Evolutionary conservation across 2,888 invertebrate species (phyloP).

Genomic region (Patella pellucida): DNA sequence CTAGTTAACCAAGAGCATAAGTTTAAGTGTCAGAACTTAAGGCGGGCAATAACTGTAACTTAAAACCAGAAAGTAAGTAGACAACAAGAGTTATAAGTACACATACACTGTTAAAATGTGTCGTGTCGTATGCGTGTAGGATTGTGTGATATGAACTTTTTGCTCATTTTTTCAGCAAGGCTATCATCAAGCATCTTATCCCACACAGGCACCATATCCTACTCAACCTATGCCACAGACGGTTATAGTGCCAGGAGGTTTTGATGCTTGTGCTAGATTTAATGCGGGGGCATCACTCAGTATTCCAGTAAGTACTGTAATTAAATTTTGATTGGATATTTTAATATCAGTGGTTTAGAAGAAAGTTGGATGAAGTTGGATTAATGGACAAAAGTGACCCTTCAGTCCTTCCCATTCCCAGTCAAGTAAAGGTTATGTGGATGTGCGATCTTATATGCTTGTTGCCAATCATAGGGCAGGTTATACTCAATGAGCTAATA

Average conservation of each 20-base stretch:
- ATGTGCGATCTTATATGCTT: no score
- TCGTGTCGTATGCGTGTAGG: slow-evolving; percentile 1
- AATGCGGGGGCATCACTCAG: slow-evolving; percentile 84
- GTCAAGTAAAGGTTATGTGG: no score
- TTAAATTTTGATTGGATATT: no score
- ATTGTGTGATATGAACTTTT: slow-evolving; percentile 14
- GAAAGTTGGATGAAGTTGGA: no score
- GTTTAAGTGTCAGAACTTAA: no score
- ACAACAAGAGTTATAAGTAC: background rate
- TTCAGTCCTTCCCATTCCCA: no score
- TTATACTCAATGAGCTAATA: no score
- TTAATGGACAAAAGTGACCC: no score
- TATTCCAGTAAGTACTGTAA: slow-evolving; percentile 75
- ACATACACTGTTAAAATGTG: slow-evolving; percentile 3
- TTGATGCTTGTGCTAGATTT: slow-evolving; percentile 86
- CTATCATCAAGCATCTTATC: slow-evolving; percentile 12
- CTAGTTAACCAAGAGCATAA: no score
- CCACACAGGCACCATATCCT: slow-evolving; percentile 20
- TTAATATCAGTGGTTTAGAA: no score
- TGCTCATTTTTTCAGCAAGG: slow-evolving; percentile 9
- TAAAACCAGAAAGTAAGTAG: background rate
- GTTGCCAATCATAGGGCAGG: no score
- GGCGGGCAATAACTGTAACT: no score
- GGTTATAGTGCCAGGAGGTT: slow-evolving; percentile 73
- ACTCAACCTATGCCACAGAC: slow-evolving; percentile 38